phyloP scores from a whole-genome alignment of 2,888 invertebrate species.

The Anagyrus pseudococci region DNA sequence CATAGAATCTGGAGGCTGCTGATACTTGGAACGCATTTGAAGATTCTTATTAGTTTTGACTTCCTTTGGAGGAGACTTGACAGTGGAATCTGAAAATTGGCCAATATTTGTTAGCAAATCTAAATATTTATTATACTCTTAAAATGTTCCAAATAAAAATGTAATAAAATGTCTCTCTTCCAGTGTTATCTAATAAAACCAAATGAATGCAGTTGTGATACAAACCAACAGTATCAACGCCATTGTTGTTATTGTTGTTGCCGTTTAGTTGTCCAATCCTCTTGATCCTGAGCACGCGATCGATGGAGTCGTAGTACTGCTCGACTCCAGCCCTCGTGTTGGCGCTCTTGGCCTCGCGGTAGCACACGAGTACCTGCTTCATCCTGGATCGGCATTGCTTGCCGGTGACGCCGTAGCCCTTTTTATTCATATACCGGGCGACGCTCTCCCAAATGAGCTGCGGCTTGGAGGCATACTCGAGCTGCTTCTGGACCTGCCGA shows the following conservation, averaged over 20 bases:
- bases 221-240: slow-evolving; percentile 58
- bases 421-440: slow-evolving; percentile 57
- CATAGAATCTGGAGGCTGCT: slow-evolving; percentile 52
- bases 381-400: slow-evolving; percentile 60
- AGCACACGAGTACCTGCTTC: slow-evolving; percentile 59
- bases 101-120: background rate
- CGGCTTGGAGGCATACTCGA: slow-evolving; percentile 53
- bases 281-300: slow-evolving; percentile 53
- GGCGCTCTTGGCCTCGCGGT: slow-evolving; percentile 56
- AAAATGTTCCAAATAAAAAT: background rate
- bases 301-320: slow-evolving; percentile 58
- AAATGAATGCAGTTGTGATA: slow-evolving; percentile 13
- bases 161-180: too few species aligned
- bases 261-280: slow-evolving; percentile 40
- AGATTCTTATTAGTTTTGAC: slow-evolving; percentile 58
- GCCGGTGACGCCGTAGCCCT: slow-evolving; percentile 56
- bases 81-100: slow-evolving; percentile 47
- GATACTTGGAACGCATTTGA: slow-evolving; percentile 53
- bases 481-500: slow-evolving; percentile 58
- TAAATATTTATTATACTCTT: background rate
- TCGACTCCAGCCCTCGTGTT: slow-evolving; percentile 56
- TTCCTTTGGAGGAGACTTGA: slow-evolving; percentile 57
- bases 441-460: slow-evolving; percentile 60
- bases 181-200: background rate
- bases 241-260: slow-evolving; percentile 43